These are phyloP conservation scores for Antennarius maculatus DNA, from an alignment of 2,797 vertebrate species.

Conservation along the genomic window DNA sequence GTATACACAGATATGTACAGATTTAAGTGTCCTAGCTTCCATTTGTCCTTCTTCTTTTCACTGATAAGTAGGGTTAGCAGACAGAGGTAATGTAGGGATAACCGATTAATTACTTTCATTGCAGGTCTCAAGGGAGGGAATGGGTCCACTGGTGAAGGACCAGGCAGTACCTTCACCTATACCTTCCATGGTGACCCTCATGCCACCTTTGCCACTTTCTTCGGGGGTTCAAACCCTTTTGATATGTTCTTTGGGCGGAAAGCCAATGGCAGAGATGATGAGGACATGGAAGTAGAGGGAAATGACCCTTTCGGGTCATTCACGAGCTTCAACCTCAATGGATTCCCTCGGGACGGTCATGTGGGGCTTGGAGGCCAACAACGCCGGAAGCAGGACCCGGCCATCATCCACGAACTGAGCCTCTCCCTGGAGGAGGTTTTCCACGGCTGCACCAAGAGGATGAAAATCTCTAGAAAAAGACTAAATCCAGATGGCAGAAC, in stretches of 20 bases:
- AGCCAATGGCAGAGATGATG: constrained; percentile 89
- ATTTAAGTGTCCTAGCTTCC: too few relatives aligned
- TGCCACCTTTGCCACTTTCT: constrained; percentile 97
- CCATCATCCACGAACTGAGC: constrained; percentile 94
- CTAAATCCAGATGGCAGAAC: constrained; percentile 94
- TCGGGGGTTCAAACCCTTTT: constrained; percentile 96
- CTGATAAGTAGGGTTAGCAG: neutral
- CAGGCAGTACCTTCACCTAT: constrained; percentile 92
- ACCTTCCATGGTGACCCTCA: constrained; percentile 99
- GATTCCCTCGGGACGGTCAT: constrained; percentile 94
- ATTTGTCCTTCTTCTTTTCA: neutral
- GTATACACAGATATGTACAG: too few relatives aligned
- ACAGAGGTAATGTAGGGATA: neutral
- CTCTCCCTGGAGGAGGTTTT: constrained; percentile 97
- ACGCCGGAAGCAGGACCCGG: constrained; percentile 94
- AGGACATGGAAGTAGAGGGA: constrained; percentile 97
- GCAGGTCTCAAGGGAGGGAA: constrained; percentile 94
- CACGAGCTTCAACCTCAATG: constrained; percentile 92
- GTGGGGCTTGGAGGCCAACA: constrained; percentile 85
- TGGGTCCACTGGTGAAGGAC: constrained; percentile 87
- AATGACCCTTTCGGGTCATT: constrained; percentile 93
- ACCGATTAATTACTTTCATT: constrained; percentile 28
- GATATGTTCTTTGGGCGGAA: constrained; percentile 98
- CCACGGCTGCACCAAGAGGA: constrained; percentile 94
- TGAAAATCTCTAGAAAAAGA: constrained; percentile 97